A percentile compares a stretch with the other conserved stretches of the same genome.
Conservation (phyloP, 2,113 vertebrate genomes). For the Clarias magur region DNA sequence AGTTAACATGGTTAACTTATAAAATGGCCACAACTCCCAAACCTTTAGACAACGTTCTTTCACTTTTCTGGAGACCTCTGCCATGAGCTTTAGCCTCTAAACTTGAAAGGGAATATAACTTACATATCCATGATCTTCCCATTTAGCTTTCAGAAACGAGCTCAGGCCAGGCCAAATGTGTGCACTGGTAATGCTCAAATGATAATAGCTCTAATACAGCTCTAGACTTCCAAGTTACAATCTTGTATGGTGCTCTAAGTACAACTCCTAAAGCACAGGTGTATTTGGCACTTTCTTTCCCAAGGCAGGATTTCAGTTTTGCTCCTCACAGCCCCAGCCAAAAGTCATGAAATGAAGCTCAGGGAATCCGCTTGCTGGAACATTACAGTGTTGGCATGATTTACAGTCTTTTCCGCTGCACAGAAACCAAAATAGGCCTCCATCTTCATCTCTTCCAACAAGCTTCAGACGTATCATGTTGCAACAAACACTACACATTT, state of each 20-base stretch:
- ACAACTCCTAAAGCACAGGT: neutral
- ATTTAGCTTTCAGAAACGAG: constrained; percentile 2
- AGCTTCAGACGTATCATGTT: constrained; percentile 13
- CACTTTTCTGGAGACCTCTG: neutral
- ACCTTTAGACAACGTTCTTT: constrained; percentile 5
- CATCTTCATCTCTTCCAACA: neutral
- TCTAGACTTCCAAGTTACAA: neutral
- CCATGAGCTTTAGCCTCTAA: constrained; percentile 6
- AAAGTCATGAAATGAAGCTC: constrained; percentile 27
- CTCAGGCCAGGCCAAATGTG: neutral
- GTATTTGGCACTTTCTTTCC: neutral
- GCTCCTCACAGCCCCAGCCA: neutral
- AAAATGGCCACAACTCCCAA: neutral
- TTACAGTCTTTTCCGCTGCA: constrained; percentile 5
- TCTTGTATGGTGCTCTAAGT: neutral
- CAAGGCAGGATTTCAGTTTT: neutral
- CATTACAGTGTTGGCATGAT: constrained; percentile 15
- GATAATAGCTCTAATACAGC: neutral
- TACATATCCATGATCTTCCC: neutral
- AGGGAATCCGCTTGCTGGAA: neutral
- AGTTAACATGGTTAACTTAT: neutral
- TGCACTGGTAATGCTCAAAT: neutral
- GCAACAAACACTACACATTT: constrained; percentile 12
- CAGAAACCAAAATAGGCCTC: constrained; percentile 3
- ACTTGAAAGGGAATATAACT: neutral